phyloP scores from a whole-genome alignment of 2,113 vertebrate genomes.

The Petrocephalus zakoni region DNA sequence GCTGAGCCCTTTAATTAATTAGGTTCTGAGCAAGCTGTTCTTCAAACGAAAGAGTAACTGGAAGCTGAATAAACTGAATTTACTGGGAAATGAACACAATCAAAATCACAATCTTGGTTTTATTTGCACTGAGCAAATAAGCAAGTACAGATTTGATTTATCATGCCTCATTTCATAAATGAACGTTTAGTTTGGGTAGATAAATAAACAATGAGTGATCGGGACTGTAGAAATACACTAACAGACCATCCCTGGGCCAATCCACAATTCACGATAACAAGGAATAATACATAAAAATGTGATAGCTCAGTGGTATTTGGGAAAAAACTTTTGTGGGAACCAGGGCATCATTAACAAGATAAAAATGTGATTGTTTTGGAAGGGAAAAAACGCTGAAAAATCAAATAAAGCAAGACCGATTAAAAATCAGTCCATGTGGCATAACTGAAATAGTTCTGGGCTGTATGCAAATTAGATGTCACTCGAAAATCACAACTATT shows the following conservation, averaged over 20 bases:
- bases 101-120: background rate
- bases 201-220: background rate
- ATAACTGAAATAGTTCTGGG: background rate
- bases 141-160: background rate
- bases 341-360: background rate
- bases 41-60: background rate
- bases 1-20: background rate
- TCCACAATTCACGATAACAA: background rate
- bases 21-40: no score
- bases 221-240: background rate
- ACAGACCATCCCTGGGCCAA: background rate
- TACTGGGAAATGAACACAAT: background rate
- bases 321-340: background rate
- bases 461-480: background rate
- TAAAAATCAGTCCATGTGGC: background rate
- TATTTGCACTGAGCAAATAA: background rate
- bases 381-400: background rate
- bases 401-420: background rate
- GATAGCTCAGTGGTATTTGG: background rate
- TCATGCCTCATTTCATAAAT: background rate
- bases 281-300: background rate
- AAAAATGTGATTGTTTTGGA: background rate
- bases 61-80: background rate
- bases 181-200: background rate
- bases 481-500: background rate